phyloP scores from a whole-genome alignment of 2,888 invertebrate species.

The Acanthococcus lagerstroemiae region DNA sequence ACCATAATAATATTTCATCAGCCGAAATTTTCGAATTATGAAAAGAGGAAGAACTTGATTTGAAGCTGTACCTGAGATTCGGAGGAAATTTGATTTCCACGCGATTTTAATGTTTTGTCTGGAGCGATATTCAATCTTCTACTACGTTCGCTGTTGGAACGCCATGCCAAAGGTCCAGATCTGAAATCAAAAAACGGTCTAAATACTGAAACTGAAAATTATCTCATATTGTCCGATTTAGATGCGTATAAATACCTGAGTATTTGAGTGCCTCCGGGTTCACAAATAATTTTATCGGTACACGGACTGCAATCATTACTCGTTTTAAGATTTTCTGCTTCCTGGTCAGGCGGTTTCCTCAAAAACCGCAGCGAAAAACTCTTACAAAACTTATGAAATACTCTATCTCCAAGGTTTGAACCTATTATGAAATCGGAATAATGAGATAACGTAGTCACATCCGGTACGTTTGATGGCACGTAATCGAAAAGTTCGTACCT shows the following conservation, averaged over 20 bases:
- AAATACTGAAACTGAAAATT: no score
- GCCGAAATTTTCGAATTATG: no score
- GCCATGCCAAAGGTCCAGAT: conserved; percentile 61
- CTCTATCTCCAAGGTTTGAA: conserved; percentile 48
- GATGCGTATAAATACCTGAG: conserved; percentile 16
- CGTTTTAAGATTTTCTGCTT: background rate
- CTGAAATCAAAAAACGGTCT: background rate
- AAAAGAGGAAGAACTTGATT: no score
- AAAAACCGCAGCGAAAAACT: conserved; percentile 55
- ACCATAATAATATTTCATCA: no score
- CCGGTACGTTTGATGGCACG: no score
- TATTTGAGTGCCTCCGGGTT: background rate
- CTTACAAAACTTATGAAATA: conserved; percentile 60
- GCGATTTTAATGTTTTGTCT: background rate
- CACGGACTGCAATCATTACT: background rate
- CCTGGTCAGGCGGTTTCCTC: conserved; percentile 41
- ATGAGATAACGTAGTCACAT: no score
- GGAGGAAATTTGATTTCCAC: background rate
- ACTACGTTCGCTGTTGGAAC: conserved; percentile 59
- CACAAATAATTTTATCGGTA: background rate
- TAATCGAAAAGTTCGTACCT: background rate
- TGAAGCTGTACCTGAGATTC: background rate
- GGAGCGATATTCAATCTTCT: conserved; percentile 40
- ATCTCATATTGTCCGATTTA: no score
- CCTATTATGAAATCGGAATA: no score